Evolutionary conservation across 2,888 invertebrate species (phyloP), one percentile per base, ranked within the genome.

Genomic region (Troides aeacus): DNA sequence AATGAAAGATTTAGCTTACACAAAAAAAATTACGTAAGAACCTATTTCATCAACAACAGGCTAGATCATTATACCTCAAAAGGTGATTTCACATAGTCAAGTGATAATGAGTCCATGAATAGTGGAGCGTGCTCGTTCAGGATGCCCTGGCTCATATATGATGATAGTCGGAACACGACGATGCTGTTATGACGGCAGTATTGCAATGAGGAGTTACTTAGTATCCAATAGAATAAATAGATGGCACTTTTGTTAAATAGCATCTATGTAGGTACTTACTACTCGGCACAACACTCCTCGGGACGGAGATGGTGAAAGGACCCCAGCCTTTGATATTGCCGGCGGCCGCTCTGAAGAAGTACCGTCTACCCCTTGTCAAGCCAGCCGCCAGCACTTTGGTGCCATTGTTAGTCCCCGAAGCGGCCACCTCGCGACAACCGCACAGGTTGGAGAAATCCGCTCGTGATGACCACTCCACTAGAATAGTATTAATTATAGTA

Each of bases 271-370:
- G 10, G n/a, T 57, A 94, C 96, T 95, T 85, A 97, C 98, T 97
- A 77, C 98, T 98, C 18, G 99, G 98, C 60, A 97, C 95, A 12
- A 98, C 96, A 78, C 96, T 96, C 60, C 95, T 93, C 1, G 99
- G 99, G 57, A 95, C 95, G 0, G 98, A 96, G 17, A 94, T 93
- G 56, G 95, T 93, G 80, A 94, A 96, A 18, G 94, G 93, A 46
- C 98, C 97, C 94, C 96, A 99, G 1, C 98, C 99, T 83, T 97
- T 97, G 73, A 98, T 93, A 83, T 99, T 99, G 64, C 99, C 98
- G 64, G 97, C 97, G n/a, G 96, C 94, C 0, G 97, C 97, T 72
- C 99, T 94, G 86, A 99, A 97, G 90, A 96, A 97, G 90, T 98
- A 99, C 73, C 96, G 94, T 24, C 96, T 94, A 7, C 98, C 98